Evolutionary conservation across 64 coral and sea anemone species (phyloP).

Genomic region (Dendronephthya gigantea): DNA sequence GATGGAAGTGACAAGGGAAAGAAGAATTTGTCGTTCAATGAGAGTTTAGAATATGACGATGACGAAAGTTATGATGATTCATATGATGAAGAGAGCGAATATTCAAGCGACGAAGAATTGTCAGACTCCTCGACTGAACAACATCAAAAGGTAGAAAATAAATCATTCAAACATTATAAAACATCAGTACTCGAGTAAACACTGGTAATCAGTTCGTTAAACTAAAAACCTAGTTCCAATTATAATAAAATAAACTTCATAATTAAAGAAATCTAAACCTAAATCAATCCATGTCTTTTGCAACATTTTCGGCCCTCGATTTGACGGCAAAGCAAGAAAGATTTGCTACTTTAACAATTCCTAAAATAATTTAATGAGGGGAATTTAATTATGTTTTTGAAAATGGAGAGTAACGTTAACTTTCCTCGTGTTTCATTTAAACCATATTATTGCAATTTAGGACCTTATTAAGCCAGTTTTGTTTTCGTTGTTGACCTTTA

Average conservation of each 20-base stretch:
- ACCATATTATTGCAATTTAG: too few species aligned
- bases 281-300: too few species aligned
- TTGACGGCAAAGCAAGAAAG: not conserved
- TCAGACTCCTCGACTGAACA: slow-evolving; percentile 20
- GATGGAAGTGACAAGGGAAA: not conserved
- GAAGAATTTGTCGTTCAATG: not conserved
- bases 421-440: too few species aligned
- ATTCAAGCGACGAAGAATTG: slow-evolving; percentile 73
- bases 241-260: too few species aligned
- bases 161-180: not conserved
- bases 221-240: too few species aligned
- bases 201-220: too few species aligned
- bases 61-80: slow-evolving; percentile 53
- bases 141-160: not conserved
- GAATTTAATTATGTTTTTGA: too few species aligned
- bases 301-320: too few species aligned
- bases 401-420: not conserved
- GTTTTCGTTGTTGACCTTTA: too few species aligned
- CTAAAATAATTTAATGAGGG: not conserved
- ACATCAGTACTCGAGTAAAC: too few species aligned
- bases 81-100: slow-evolving; percentile 32
- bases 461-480: too few species aligned
- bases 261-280: too few species aligned
- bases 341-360: not conserved
- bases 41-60: slow-evolving; percentile 43